Conservation (phyloP, 2,888 invertebrate species). For the Clitarchus hookeri region DNA sequence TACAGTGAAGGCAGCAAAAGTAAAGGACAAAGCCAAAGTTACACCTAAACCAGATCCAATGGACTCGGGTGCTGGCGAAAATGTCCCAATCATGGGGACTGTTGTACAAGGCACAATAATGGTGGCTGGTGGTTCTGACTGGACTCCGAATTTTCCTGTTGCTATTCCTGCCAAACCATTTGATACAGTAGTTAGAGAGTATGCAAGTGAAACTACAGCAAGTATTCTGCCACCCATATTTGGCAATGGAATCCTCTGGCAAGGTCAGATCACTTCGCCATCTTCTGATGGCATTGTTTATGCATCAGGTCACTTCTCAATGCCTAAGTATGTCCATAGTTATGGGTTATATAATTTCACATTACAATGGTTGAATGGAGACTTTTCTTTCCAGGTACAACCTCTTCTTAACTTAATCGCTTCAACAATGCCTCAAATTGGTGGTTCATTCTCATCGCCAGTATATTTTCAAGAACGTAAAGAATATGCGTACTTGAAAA, state of each 20-base stretch:
- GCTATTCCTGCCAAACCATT: constrained; percentile 15
- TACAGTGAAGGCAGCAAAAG: background rate
- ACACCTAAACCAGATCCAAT: background rate
- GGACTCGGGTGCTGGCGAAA: background rate
- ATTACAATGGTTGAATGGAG: constrained; percentile 28
- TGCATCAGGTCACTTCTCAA: constrained; percentile 26
- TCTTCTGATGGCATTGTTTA: background rate
- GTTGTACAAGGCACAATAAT: background rate
- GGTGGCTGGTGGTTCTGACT: constrained; percentile 12
- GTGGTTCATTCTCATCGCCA: constrained; percentile 32
- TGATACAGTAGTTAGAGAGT: background rate
- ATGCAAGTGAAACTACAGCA: background rate
- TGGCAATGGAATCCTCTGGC: constrained; percentile 19
- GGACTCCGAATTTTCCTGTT: constrained; percentile 14
- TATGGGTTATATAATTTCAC: constrained; percentile 21
- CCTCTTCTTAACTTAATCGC: background rate
- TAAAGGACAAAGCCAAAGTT: background rate
- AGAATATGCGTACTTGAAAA: constrained; percentile 18
- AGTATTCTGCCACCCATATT: background rate
- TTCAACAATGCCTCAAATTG: constrained; percentile 22
- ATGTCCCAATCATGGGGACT: background rate
- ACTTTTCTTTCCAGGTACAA: constrained; percentile 29
- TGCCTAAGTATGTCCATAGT: constrained; percentile 31
- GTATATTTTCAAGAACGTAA: constrained; percentile 31
- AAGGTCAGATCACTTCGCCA: background rate